Base-by-base conservation (phyloP, 2,797 vertebrate genomes). In the Pelodytes ibericus region DNA sequence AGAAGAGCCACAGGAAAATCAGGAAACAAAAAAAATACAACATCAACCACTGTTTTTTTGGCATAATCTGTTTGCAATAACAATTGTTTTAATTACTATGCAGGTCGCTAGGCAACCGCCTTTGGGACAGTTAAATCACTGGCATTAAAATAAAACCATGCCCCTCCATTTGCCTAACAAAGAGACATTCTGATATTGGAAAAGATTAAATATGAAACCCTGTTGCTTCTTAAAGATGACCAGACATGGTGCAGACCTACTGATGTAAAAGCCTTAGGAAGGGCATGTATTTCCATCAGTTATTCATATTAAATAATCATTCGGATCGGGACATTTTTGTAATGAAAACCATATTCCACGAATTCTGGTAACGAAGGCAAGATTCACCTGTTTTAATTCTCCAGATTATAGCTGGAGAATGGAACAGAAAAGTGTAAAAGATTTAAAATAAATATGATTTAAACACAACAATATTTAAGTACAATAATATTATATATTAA, bases 181-280 rank as follows among this genome's bases (percentile, higher is more conserved):
- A 69, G 41, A 64, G 71, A 75, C 74, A 83, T 72, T 74, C 72
- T 29, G 41, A 41, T 77, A 84, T 85, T 76, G 86, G 82, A 81
- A 77, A 82, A 84, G 83, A 83, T 86, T 80, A 85, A 84, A 90
- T 86, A 83, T 83, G 74, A 85, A 83, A 79, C 81, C 84, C 80
- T 84, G 71, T 51, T 79, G 82, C 81, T 86, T 86, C 84, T 69
- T 84, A 89, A 90, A 92, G 89, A 88, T 93, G 91, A 94, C 91
- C 87, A 89, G 82, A 86, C 84, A 88, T 88, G 90, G 89, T 87
- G 18, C 7, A 18, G 13, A 36, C 6, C 3, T n/a, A n/a, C 57
- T 2, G 82, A 86, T 86, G 83, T 83, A 61, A 87, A 66, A 75
- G 81, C 73, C 85, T 84, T 82, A 83, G 73, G 87, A 88, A 91